These are phyloP conservation scores for Drosophila setosimentum DNA, from an alignment of 2,888 invertebrate species.

Conservation along the genomic window DNA sequence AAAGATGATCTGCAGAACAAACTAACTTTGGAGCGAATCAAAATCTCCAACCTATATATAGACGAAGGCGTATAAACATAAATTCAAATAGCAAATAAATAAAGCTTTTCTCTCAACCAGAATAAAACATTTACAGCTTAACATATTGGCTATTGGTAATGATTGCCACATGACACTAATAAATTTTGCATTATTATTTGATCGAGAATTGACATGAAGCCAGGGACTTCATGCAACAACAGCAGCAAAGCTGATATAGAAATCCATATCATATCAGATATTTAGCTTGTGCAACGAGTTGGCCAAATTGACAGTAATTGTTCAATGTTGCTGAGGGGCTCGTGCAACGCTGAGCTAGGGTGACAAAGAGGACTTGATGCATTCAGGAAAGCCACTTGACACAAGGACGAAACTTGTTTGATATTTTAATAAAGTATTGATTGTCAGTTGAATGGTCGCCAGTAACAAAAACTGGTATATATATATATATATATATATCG, in stretches of 20 bases:
- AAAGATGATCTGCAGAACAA: constrained; percentile 20
- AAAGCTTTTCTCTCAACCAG: neutral
- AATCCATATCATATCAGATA: neutral
- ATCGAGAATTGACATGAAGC: neutral
- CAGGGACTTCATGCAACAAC: neutral
- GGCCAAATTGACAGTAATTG: neutral
- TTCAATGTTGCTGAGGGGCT: neutral
- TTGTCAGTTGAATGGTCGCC: neutral
- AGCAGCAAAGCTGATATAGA: neutral
- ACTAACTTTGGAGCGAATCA: constrained; percentile 33
- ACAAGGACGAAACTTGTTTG: neutral
- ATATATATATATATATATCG: too few species aligned
- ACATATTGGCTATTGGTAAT: neutral
- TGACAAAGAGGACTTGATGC: neutral
- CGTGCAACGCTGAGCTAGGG: neutral
- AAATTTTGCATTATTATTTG: neutral
- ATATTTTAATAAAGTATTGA: neutral
- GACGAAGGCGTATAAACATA: neutral
- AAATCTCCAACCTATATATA: neutral
- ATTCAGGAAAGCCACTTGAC: neutral
- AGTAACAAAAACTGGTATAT: neutral
- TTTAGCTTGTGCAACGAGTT: neutral
- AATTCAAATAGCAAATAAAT: neutral
- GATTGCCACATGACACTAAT: neutral
- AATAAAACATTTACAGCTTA: neutral